These are phyloP conservation scores for Leptinotarsa lineolata DNA, from an alignment of 1,140 invertebrate species.

Conservation along the genomic window DNA sequence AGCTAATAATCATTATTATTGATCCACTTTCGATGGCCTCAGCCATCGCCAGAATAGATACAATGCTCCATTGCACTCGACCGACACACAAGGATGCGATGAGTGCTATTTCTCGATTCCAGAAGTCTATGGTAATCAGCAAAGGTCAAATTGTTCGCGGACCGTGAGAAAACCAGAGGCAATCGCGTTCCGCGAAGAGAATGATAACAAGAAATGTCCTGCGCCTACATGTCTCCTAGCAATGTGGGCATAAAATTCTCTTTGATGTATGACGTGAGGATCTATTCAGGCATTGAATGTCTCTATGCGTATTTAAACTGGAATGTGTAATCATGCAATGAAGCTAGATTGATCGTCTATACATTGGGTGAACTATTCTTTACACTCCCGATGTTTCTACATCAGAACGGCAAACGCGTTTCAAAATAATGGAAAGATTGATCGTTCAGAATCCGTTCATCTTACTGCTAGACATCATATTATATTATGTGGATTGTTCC, in stretches of 20 bases:
- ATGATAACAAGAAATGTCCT: constrained; percentile 17
- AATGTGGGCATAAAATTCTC: not conserved
- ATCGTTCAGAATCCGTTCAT: too few relatives aligned
- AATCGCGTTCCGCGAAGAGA: constrained; percentile 2
- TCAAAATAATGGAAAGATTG: too few relatives aligned
- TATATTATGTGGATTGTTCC: too few relatives aligned
- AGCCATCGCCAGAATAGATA: not conserved
- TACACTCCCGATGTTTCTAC: too few relatives aligned
- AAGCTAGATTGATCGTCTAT: too few relatives aligned
- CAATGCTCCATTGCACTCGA: not conserved
- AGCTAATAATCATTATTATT: not conserved
- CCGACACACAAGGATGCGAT: constrained; percentile 1
- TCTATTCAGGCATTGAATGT: too few relatives aligned
- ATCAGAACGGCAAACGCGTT: too few relatives aligned
- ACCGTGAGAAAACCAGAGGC: constrained; percentile 14
- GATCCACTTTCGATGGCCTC: not conserved
- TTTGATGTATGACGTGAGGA: not conserved
- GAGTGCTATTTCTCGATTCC: not conserved
- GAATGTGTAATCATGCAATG: too few relatives aligned
- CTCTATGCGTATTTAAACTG: too few relatives aligned
- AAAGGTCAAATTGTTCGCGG: constrained; percentile 17
- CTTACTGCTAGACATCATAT: too few relatives aligned
- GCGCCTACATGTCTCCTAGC: not conserved
- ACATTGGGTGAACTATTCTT: too few relatives aligned
- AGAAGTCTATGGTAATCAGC: constrained; percentile 22